Conservation (phyloP, 2,888 invertebrate genomes). For the Netelia melanura region DNA sequence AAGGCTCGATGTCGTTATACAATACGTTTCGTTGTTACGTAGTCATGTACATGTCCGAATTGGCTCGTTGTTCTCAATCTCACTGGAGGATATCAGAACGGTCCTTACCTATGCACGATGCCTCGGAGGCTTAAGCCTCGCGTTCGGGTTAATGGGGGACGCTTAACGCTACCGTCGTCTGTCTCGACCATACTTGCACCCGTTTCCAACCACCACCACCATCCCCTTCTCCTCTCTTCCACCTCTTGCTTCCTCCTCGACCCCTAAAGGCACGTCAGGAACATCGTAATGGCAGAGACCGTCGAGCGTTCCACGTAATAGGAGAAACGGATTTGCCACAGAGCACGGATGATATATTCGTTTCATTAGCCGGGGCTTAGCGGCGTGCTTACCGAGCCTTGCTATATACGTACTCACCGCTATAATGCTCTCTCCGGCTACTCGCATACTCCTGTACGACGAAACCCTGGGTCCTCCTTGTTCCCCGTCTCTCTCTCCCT, state of each 20-base stretch:
- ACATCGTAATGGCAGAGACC: slow-evolving; percentile 76
- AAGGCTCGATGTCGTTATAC: background rate
- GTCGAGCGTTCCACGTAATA: slow-evolving; percentile 75
- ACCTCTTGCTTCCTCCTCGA: slow-evolving; percentile 21
- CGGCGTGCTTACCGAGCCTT: slow-evolving; percentile 53
- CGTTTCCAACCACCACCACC: background rate
- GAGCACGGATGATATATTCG: slow-evolving; percentile 79
- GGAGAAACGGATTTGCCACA: slow-evolving; percentile 79
- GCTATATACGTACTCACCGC: slow-evolving; percentile 32
- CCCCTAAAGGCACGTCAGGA: slow-evolving; percentile 66
- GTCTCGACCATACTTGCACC: slow-evolving; percentile 25
- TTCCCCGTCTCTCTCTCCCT: slow-evolving; percentile 32
- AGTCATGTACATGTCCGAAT: slow-evolving; percentile 51
- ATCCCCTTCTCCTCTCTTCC: background rate
- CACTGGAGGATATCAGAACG: slow-evolving; percentile 53
- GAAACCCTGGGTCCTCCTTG: slow-evolving; percentile 16
- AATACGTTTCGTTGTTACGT: background rate
- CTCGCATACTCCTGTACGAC: slow-evolving; percentile 19
- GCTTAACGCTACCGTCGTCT: slow-evolving; percentile 73
- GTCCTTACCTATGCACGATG: slow-evolving; percentile 70
- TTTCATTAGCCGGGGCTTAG: slow-evolving; percentile 80
- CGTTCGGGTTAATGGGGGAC: slow-evolving; percentile 78
- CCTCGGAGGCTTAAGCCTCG: slow-evolving; percentile 58
- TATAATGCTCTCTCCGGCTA: slow-evolving; percentile 19
- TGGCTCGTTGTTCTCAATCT: slow-evolving; percentile 53